phyloP scores from a whole-genome alignment of 2,113 vertebrate species.

The Zosterops hypoxanthus region DNA sequence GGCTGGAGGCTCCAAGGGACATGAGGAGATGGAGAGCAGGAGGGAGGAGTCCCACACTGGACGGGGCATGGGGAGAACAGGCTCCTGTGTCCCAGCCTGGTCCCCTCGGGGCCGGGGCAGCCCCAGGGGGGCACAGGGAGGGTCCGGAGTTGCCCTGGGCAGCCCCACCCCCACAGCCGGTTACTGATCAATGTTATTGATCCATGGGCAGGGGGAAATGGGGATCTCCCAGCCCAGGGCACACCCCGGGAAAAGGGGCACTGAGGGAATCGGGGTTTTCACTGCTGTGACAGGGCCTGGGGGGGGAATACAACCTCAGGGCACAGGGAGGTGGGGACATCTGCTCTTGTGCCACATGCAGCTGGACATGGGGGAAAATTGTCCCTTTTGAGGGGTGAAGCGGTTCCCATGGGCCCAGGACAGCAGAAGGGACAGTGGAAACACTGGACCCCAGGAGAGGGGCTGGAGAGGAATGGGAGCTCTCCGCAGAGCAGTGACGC shows the following conservation, averaged over 20 bases:
- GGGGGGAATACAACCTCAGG: not conserved
- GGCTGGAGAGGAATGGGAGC: not conserved
- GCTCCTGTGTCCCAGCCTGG: fast-evolving
- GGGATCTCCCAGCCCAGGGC: not conserved
- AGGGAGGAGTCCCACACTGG: not conserved
- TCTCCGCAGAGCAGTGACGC: not conserved
- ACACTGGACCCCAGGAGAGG: not conserved
- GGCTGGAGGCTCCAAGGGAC: not conserved
- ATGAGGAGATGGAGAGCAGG: fast-evolving
- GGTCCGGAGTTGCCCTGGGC: not conserved
- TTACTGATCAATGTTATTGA: not conserved
- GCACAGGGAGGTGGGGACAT: not conserved
- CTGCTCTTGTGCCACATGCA: not conserved
- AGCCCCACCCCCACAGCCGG: not conserved
- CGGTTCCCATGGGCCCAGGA: not conserved
- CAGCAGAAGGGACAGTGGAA: not conserved
- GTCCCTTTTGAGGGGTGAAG: not conserved
- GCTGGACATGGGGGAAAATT: fast-evolving
- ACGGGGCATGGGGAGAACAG: fast-evolving
- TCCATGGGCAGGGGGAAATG: fast-evolving
- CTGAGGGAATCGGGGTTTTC: not conserved
- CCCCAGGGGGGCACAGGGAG: not conserved
- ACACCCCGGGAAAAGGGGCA: not conserved
- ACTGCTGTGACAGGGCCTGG: not conserved
- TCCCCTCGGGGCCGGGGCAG: not conserved